Evolutionary conservation across 2,113 vertebrate genomes (phyloP).

Genomic region (Odontophorus gujanensis): DNA sequence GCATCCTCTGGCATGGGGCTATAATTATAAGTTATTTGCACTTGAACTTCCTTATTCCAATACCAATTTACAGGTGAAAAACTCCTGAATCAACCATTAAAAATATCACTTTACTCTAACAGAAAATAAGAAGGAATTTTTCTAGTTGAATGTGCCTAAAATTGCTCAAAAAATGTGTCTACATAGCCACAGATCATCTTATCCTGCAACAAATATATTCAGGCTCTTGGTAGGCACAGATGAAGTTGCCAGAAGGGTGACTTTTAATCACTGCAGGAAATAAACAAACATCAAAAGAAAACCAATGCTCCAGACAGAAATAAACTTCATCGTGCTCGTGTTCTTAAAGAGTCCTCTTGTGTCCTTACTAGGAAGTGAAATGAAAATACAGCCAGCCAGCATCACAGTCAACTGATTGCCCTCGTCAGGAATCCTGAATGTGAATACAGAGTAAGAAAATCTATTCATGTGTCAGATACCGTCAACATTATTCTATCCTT

Average conservation of each 20-base stretch:
- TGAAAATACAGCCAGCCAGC: background rate
- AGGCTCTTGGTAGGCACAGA: background rate
- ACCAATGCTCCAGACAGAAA: conserved; percentile 12
- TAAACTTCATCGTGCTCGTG: conserved; percentile 1
- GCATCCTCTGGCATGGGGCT: background rate
- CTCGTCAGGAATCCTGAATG: background rate
- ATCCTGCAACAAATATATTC: background rate
- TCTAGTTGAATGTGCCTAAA: background rate
- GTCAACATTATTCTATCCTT: background rate
- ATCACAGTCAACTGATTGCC: background rate
- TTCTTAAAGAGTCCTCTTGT: conserved; percentile 17
- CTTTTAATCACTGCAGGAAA: conserved; percentile 42
- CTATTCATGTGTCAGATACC: background rate
- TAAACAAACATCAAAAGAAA: conserved; percentile 46
- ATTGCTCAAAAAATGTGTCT: background rate
- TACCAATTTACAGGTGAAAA: conserved; percentile 5
- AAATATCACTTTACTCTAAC: background rate
- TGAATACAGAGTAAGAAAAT: background rate
- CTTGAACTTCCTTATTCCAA: background rate
- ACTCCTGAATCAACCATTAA: background rate
- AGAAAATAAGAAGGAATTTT: background rate
- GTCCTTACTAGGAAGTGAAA: conserved; percentile 3
- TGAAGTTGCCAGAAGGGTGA: background rate
- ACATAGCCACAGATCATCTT: background rate
- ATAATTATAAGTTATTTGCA: conserved; percentile 44